phyloP scores from a whole-genome alignment of 2,888 invertebrate species.

The Rhodophaea formosa region DNA sequence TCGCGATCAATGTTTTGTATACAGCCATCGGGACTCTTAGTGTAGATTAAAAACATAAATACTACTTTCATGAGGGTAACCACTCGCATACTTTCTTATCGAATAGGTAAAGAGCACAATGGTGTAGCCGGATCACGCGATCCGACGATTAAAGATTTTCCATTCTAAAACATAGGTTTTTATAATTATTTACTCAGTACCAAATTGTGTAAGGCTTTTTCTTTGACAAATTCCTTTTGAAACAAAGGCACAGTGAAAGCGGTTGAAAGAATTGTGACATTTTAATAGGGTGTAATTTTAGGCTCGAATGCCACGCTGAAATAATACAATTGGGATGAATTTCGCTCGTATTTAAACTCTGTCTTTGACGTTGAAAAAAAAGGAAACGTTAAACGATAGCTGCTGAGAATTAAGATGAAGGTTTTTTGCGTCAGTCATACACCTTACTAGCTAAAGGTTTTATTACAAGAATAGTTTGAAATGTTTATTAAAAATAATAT shows the following conservation, averaged over 20 bases:
- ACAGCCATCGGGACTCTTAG: constrained; percentile 54
- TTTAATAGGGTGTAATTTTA: constrained; percentile 9
- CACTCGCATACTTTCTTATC: constrained; percentile 44
- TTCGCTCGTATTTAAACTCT: background rate
- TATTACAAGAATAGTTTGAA: no score
- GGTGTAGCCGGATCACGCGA: constrained; percentile 61
- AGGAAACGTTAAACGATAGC: background rate
- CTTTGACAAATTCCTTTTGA: constrained; percentile 13
- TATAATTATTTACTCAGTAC: constrained; percentile 54
- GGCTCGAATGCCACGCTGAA: background rate
- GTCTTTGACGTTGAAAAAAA: background rate
- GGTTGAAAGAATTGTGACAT: constrained; percentile 12
- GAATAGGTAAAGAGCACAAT: constrained; percentile 48
- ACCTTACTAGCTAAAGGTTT: no score
- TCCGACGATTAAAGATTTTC: constrained; percentile 60
- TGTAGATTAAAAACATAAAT: constrained; percentile 68
- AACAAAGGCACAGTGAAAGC: constrained; percentile 12
- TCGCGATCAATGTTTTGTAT: constrained; percentile 38
- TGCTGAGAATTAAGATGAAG: background rate
- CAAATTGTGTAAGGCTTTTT: constrained; percentile 23
- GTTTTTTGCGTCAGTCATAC: background rate
- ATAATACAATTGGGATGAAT: background rate
- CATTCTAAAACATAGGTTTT: constrained; percentile 56
- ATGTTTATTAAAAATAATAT: no score
- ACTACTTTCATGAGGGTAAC: constrained; percentile 53